Conservation (phyloP, 2,113 vertebrate genomes). For the Poicephalus meyeri region DNA sequence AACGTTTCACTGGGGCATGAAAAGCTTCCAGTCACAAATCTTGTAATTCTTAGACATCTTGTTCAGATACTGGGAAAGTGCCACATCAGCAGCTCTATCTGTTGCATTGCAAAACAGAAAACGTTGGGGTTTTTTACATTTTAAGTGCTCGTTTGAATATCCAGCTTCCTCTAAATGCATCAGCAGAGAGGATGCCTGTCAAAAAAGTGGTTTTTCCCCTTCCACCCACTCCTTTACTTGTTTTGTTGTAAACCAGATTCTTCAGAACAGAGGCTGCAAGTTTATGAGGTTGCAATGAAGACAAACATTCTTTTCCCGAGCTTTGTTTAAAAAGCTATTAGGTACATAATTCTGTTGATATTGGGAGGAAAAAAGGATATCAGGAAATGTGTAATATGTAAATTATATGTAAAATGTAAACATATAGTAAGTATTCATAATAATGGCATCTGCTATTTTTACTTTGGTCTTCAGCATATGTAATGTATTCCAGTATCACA, state of each 20-base stretch:
- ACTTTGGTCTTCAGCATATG: neutral
- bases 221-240: neutral
- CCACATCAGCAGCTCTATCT: neutral
- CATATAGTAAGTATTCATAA: neutral
- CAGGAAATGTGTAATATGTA: neutral
- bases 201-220: neutral
- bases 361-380: neutral
- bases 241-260: neutral
- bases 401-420: neutral
- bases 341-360: neutral
- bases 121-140: neutral
- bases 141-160: neutral
- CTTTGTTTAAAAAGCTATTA: neutral
- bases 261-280: neutral
- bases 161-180: neutral
- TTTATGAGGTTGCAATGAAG: neutral
- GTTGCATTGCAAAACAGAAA: neutral
- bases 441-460: constrained; percentile 1
- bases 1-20: neutral
- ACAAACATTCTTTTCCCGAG: neutral
- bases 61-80: neutral
- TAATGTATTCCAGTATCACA: neutral
- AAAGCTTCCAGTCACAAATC: neutral
- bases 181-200: neutral
- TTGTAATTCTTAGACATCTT: neutral